Conservation (phyloP, 2,113 vertebrate species). For the Eleginops maclovinus region DNA sequence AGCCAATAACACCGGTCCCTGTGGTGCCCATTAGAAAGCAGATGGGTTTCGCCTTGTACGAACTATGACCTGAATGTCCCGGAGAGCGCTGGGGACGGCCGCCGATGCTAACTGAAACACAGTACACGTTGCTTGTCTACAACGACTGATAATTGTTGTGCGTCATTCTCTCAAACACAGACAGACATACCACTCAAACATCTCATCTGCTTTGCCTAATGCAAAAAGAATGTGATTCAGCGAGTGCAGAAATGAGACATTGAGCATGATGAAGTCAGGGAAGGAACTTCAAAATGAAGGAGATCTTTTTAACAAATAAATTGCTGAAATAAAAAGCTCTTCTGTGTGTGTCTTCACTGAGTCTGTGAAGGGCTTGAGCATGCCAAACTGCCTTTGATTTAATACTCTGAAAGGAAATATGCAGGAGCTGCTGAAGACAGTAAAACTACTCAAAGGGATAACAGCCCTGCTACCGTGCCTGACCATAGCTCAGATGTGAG, state of each 20-base stretch:
- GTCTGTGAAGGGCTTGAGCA: constrained; percentile 7
- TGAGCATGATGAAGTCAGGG: neutral
- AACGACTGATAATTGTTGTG: constrained; percentile 18
- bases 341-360: constrained; percentile 18
- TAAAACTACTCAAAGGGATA: constrained; percentile 47
- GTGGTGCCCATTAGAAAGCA: constrained; percentile 50
- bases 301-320: constrained; percentile 18
- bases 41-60: constrained; percentile 51
- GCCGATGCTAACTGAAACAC: constrained; percentile 29
- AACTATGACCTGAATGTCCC: constrained; percentile 41
- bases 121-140: constrained; percentile 15
- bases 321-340: constrained; percentile 28
- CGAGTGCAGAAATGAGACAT: constrained; percentile 12
- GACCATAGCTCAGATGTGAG: constrained; percentile 30
- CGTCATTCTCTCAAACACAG: constrained; percentile 22
- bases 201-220: neutral
- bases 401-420: constrained; percentile 50
- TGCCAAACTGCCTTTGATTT: constrained; percentile 48
- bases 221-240: neutral
- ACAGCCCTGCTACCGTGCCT: constrained; percentile 10
- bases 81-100: neutral
- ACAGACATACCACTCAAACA: constrained; percentile 14
- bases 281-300: neutral
- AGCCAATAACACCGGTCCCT: constrained; percentile 67
- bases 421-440: constrained; percentile 29